Evolutionary conservation across 1,140 invertebrate species (phyloP).

Genomic region (Meloidogyne floridensis): DNA sequence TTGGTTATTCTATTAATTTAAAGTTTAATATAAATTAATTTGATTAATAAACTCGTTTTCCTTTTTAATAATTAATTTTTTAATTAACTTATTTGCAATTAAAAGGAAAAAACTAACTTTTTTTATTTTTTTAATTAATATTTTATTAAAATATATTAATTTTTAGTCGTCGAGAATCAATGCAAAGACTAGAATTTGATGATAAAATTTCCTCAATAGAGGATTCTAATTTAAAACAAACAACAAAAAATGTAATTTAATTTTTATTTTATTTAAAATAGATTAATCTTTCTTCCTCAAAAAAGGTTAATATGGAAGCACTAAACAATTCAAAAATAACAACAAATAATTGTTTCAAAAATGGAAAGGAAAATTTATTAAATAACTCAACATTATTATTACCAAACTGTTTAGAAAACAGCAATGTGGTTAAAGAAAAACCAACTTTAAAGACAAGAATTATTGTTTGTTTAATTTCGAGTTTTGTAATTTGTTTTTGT

Average conservation of each 20-base stretch:
- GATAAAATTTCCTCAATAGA: not conserved
- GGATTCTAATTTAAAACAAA: not conserved
- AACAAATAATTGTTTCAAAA: not conserved
- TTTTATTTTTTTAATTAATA: too few relatives aligned
- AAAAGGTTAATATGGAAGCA: not conserved
- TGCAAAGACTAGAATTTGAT: not conserved
- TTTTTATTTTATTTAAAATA: too few relatives aligned
- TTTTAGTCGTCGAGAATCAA: not conserved
- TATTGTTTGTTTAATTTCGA: constrained; percentile 8
- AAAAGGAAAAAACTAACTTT: not conserved
- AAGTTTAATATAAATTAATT: too few relatives aligned
- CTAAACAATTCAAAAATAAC: too few relatives aligned
- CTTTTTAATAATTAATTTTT: not conserved
- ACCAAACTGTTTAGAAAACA: constrained; percentile 6
- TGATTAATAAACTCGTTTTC: not conserved
- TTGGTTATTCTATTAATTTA: too few relatives aligned
- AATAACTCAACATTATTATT: not conserved
- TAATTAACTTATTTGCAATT: not conserved
- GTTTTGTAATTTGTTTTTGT: constrained; percentile 10
- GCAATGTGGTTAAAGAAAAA: not conserved
- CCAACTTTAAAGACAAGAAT: constrained; percentile 13
- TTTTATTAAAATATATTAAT: not conserved
- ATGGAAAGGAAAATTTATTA: not conserved
- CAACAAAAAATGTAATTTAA: too few relatives aligned
- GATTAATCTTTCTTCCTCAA: not conserved